phyloP scores from a whole-genome alignment of 2,888 invertebrate genomes.

The Caradrina kadenii region DNA sequence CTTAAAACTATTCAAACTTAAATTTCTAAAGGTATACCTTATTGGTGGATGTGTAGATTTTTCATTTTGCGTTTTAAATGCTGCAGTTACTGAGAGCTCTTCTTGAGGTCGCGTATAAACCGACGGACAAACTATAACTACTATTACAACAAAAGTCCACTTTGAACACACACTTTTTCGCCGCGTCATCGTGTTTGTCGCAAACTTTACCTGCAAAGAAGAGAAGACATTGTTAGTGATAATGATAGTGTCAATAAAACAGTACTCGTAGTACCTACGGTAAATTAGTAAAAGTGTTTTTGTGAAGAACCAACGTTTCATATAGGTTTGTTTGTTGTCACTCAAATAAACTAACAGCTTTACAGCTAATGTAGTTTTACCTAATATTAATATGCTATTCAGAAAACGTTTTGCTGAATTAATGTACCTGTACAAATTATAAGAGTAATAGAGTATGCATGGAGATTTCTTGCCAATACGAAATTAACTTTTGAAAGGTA shows the following conservation, averaged over 20 bases:
- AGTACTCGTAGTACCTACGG: not conserved
- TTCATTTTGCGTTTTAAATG: constrained; percentile 71
- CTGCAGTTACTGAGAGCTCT: constrained; percentile 57
- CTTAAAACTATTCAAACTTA: constrained; percentile 65
- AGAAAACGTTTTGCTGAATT: too few relatives aligned
- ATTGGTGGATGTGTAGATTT: constrained; percentile 76
- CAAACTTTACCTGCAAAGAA: constrained; percentile 83
- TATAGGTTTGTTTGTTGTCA: not conserved
- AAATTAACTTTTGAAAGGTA: too few relatives aligned
- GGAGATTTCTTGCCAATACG: too few relatives aligned
- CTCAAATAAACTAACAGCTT: not conserved
- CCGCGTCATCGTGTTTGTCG: constrained; percentile 80
- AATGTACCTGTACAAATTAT: too few relatives aligned
- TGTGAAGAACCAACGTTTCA: not conserved
- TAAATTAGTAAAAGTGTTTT: constrained; percentile 18
- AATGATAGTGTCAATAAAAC: not conserved
- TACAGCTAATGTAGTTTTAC: not conserved
- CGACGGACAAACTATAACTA: constrained; percentile 79
- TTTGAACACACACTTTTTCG: constrained; percentile 84
- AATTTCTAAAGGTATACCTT: constrained; percentile 83
- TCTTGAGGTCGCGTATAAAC: constrained; percentile 85
- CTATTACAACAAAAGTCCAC: constrained; percentile 86
- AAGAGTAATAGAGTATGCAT: too few relatives aligned
- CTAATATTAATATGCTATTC: too few relatives aligned
- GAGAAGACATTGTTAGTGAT: constrained; percentile 57